Evolutionary conservation across 2,113 vertebrate genomes (phyloP), one percentile per base, ranked within the genome.

Genomic region (Axis porcinus): DNA sequence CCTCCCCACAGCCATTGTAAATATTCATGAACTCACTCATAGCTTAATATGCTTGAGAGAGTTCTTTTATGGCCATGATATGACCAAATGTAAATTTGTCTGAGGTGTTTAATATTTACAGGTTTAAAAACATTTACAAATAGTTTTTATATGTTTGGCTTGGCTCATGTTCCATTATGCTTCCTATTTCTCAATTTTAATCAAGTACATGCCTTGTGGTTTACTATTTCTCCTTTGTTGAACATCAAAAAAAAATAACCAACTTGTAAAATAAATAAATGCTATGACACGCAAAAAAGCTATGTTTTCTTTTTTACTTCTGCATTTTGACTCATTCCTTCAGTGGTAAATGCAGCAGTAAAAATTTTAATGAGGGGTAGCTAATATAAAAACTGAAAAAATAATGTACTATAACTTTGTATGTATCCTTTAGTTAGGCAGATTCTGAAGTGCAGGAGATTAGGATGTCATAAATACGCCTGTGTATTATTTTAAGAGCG

Each of bases 401-500:
- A 25, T 12, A 67, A 0, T 54, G 23, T 54, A 36, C 92, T 70
- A 3, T 89, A 45, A 52, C 96, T 89, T 98, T 87, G 74, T 55
- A 28, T 86, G 21, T 94, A 2, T 97, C 25, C 19, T 89, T 93
- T 90, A 9, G 21, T 40, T 87, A 15, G 95, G 91, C 57, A 94
- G 83, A 57, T 82, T 88, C n/a, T 90, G 86, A 91, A 95, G 83
- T 95, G 40, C 23, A 92, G 7, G 67, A 40, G 2, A 13, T 83
- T 97, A 91, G 95, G n/a, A 36, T 96, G 89, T 94, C 84, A 97
- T 97, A 97, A 98, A 98, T 99, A 99, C 99, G 99, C 98, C 67
- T 99, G 97, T 99, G 98, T 98, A 99, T 98, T 99, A 99, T 99
- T 99, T 99, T 99, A 99, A 99, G 99, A 98, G 98, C 98, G 97